These are phyloP conservation scores for Schlechtendalia chinensis DNA, from an alignment of 1,140 invertebrate genomes.

Conservation along the genomic window DNA sequence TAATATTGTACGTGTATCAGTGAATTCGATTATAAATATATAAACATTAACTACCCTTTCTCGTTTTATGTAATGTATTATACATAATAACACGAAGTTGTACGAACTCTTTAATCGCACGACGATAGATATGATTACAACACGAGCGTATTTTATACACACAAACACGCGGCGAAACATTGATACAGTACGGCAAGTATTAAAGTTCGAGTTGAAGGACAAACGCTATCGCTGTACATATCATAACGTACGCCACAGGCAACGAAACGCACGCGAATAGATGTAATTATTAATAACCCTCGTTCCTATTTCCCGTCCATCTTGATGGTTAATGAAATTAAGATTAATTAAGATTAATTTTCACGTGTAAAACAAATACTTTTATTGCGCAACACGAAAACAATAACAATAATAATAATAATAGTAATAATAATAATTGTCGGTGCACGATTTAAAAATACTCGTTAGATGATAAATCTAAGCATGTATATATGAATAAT, in stretches of 20 bases:
- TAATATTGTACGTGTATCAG: neutral
- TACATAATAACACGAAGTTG: too few relatives aligned
- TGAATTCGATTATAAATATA: neutral
- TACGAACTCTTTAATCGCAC: neutral
- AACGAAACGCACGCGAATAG: neutral
- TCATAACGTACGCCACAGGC: neutral
- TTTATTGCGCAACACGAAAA: neutral
- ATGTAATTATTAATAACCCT: neutral
- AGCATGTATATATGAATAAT: too few relatives aligned
- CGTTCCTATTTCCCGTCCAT: neutral
- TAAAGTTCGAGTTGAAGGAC: neutral
- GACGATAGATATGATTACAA: neutral
- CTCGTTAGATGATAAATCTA: too few relatives aligned
- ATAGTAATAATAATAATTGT: too few relatives aligned
- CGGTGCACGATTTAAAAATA: too few relatives aligned
- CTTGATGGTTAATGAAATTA: neutral
- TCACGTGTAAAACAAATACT: neutral
- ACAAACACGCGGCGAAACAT: too few relatives aligned
- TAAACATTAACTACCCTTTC: neutral
- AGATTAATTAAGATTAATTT: constrained; percentile 11
- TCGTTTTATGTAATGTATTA: neutral
- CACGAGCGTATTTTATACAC: neutral
- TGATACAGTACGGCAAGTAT: too few relatives aligned
- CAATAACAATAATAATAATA: too few relatives aligned
- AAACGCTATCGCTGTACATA: neutral